Evolutionary conservation across 2,113 vertebrate species (phyloP).

Genomic region (Bos indicus): DNA sequence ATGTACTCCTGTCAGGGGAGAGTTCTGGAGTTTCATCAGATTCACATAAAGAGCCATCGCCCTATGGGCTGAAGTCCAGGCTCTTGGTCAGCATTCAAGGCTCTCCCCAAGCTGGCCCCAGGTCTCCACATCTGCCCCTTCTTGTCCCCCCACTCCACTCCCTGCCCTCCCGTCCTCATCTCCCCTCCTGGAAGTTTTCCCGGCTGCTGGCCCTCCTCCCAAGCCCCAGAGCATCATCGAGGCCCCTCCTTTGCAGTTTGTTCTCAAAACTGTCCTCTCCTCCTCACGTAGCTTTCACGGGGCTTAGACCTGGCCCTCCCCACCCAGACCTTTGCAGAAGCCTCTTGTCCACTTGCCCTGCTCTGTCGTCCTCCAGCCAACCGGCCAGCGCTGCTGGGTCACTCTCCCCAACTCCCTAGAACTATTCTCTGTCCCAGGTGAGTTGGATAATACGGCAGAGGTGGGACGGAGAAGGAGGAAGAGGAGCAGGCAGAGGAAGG

Average conservation of each 20-base stretch:
- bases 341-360: background rate
- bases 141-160: background rate
- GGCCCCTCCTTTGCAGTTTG: too few relatives aligned
- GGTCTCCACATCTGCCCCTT: background rate
- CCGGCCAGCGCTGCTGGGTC: too few relatives aligned
- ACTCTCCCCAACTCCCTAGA: background rate
- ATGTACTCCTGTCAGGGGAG: background rate
- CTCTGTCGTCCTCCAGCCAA: background rate
- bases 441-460: too few relatives aligned
- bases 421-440: background rate
- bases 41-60: background rate
- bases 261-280: background rate
- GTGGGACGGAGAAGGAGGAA: background rate
- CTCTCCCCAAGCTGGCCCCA: background rate
- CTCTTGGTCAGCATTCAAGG: background rate
- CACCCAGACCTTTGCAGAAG: background rate
- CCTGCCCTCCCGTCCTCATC: background rate
- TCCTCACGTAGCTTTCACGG: fast-evolving
- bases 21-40: background rate
- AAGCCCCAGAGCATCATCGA: fast-evolving
- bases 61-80: background rate
- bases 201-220: background rate
- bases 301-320: background rate
- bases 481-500: background rate
- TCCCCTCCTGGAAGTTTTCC: background rate